These are phyloP conservation scores for Prionailurus viverrinus DNA, from an alignment of 2,113 vertebrate genomes.

Conservation along the genomic window DNA sequence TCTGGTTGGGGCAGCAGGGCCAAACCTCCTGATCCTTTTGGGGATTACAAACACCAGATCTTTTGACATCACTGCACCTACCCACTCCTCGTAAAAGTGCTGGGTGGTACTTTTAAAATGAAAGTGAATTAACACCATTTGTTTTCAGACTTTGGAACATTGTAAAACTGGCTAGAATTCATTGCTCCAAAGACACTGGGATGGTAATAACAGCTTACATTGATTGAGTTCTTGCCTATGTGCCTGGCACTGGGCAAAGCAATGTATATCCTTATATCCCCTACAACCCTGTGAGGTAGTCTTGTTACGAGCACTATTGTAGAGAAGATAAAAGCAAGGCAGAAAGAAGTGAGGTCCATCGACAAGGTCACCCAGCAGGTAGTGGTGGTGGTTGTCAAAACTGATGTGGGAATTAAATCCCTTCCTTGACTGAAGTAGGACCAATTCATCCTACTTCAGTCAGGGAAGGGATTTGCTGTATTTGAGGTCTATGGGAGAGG, in stretches of 20 bases:
- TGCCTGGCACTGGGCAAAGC: neutral
- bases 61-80: constrained; percentile 53
- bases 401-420: neutral
- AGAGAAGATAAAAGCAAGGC: neutral
- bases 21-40: constrained; percentile 35
- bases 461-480: neutral
- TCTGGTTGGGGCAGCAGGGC: neutral
- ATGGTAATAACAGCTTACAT: neutral
- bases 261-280: neutral
- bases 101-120: constrained; percentile 75
- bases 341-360: neutral
- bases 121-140: constrained; percentile 72
- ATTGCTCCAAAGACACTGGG: constrained; percentile 10
- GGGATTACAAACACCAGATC: constrained; percentile 51
- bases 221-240: constrained; percentile 21
- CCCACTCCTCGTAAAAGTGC: constrained; percentile 70
- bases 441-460: neutral
- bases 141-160: constrained; percentile 73
- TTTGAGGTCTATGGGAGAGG: neutral
- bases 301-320: neutral
- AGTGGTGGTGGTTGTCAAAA: neutral
- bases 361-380: neutral
- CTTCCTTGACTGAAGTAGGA: neutral
- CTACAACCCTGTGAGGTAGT: neutral
- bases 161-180: constrained; percentile 58